These are phyloP conservation scores for Oryzias celebensis DNA, from an alignment of 2,113 vertebrate genomes.

Conservation along the genomic window DNA sequence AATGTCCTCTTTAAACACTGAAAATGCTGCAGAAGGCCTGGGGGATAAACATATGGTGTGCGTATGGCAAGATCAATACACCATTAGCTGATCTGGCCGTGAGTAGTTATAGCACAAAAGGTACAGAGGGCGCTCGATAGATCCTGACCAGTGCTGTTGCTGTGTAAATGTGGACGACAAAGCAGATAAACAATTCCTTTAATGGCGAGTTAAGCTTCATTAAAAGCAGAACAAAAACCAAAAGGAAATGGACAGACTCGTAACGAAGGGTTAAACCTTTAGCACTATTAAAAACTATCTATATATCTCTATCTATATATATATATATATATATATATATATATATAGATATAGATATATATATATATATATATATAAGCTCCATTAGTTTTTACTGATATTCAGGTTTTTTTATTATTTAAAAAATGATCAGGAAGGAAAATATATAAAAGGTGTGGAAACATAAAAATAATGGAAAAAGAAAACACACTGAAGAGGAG, in stretches of 20 bases:
- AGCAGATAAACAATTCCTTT: constrained; percentile 35
- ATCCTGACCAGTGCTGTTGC: constrained; percentile 46
- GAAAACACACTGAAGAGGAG: constrained; percentile 3
- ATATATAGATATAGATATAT: no score
- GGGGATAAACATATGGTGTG: constrained; percentile 65
- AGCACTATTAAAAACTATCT: not conserved
- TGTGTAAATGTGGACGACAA: constrained; percentile 42
- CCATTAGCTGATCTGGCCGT: constrained; percentile 65
- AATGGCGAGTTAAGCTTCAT: constrained; percentile 33
- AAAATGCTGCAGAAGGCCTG: constrained; percentile 59
- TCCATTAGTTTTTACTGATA: no score
- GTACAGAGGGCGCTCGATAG: constrained; percentile 54
- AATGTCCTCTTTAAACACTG: constrained; percentile 69
- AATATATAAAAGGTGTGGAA: not conserved
- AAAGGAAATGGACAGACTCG: not conserved
- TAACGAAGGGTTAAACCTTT: not conserved
- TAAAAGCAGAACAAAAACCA: constrained; percentile 14
- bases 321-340: no score
- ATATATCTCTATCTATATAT: not conserved
- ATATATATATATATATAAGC: no score
- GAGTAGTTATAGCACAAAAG: constrained; percentile 49
- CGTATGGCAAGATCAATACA: constrained; percentile 71
- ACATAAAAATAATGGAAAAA: not conserved
- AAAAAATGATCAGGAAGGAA: not conserved
- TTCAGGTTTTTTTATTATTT: no score